Percentiles rank a stretch among this genome's conserved stretches.
phyloP scores from a whole-genome alignment of 2,888 invertebrate species.

The Rhagonycha lutea region DNA sequence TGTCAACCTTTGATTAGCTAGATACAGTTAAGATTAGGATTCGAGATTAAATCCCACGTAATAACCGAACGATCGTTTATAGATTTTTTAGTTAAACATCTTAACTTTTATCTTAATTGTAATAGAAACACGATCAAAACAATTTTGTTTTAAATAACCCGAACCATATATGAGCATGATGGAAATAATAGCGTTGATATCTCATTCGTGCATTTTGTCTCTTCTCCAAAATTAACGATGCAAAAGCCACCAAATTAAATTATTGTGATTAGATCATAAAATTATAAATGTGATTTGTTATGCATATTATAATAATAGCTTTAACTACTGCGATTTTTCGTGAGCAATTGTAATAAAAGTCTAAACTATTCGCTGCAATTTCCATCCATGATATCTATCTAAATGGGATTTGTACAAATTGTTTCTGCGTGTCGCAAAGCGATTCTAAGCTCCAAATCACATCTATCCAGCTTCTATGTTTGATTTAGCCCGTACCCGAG shows the following conservation, averaged over 20 bases:
- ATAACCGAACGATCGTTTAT: conserved; percentile 22
- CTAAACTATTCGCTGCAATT: conserved; percentile 20
- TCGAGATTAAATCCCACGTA: conserved; percentile 24
- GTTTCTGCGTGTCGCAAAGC: conserved; percentile 30
- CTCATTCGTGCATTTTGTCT: not conserved
- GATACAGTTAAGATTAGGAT: conserved; percentile 44
- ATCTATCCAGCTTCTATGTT: conserved; percentile 30
- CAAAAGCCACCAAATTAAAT: not conserved
- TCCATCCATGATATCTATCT: conserved; percentile 27
- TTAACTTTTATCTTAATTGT: conserved; percentile 15
- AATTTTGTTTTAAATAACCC: not conserved
- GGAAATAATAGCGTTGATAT: not conserved
- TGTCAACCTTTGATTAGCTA: conserved; percentile 34
- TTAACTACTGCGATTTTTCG: not conserved
- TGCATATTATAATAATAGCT: not conserved
- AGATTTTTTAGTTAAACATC: conserved; percentile 18
- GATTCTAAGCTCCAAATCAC: conserved; percentile 28
- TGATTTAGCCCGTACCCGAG: conserved; percentile 26
- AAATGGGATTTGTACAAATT: conserved; percentile 30
- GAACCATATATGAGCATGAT: not conserved
- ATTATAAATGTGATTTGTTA: not conserved
- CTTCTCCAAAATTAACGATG: not conserved
- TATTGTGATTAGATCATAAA: not conserved
- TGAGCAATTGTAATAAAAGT: not conserved
- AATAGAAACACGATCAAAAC: not conserved